Percentiles rank a stretch among this genome's conserved stretches.
Conservation (phyloP, 2,797 vertebrate genomes). For the Avahi laniger region DNA sequence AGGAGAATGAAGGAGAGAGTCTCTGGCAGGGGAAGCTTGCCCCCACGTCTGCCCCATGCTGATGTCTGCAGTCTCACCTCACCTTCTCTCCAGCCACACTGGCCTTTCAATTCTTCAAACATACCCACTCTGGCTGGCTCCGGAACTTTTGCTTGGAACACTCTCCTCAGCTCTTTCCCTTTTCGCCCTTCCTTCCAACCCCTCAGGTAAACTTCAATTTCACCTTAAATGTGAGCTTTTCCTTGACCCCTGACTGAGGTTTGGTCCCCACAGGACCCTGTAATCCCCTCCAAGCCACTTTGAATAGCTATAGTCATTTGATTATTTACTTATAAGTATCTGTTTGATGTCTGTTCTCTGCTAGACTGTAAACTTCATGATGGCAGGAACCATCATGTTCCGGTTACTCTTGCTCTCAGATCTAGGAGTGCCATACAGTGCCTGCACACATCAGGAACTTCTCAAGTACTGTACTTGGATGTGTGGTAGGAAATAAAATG, state of each 20-base stretch:
- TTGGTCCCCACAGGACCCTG: background rate
- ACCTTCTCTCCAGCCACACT: background rate
- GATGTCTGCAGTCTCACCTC: background rate
- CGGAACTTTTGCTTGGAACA: background rate
- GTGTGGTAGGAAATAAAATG: background rate
- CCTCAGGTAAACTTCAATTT: background rate
- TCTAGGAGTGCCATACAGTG: background rate
- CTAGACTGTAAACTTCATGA: background rate
- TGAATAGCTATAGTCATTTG: background rate
- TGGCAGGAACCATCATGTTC: background rate
- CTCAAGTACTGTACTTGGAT: background rate
- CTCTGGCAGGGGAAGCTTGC: background rate
- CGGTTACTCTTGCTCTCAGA: background rate
- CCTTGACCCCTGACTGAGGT: background rate
- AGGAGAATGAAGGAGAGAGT: background rate
- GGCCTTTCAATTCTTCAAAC: background rate
- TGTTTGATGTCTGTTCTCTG: background rate
- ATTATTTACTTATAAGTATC: background rate
- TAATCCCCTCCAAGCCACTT: background rate
- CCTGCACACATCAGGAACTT: background rate
- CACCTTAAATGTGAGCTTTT: background rate
- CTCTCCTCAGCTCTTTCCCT: background rate
- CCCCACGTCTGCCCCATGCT: background rate
- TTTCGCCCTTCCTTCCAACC: background rate
- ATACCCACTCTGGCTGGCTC: background rate